Percentiles rank a stretch among this genome's conserved stretches.
phyloP scores from a whole-genome alignment of 1,140 invertebrate genomes.

The Bombus superbus region DNA sequence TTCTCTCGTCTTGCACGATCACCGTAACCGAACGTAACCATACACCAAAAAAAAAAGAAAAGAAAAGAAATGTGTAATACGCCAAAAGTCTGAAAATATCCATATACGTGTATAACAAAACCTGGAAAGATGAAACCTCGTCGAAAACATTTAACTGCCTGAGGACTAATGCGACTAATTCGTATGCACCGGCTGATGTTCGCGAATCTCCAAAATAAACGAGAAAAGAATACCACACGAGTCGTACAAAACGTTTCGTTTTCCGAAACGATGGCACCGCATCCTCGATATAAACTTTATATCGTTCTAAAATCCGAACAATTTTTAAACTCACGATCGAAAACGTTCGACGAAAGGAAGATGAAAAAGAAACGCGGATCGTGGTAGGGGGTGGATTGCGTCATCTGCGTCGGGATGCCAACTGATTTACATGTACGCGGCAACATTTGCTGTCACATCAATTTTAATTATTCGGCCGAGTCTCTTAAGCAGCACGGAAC shows the following conservation, averaged over 20 bases:
- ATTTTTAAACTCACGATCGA: background rate
- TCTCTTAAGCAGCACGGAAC: slow-evolving; percentile 50
- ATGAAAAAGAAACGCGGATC: background rate
- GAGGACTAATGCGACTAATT: slow-evolving; percentile 17
- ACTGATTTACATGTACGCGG: slow-evolving; percentile 47
- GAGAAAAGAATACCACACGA: background rate
- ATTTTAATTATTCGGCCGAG: slow-evolving; percentile 66
- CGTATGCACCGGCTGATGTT: slow-evolving; percentile 8
- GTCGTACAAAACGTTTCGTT: slow-evolving; percentile 1
- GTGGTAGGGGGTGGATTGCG: background rate
- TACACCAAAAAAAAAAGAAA: background rate
- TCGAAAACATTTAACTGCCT: slow-evolving; percentile 1
- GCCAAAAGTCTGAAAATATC: background rate
- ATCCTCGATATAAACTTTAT: slow-evolving; percentile 17
- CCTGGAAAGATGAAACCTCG: background rate
- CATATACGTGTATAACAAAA: background rate
- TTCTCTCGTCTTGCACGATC: no score
- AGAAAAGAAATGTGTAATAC: background rate
- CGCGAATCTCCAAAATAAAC: background rate
- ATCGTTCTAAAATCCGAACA: background rate
- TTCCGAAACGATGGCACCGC: background rate
- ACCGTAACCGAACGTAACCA: background rate
- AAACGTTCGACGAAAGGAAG: no score
- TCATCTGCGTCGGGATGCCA: slow-evolving; percentile 2
- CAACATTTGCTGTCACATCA: slow-evolving; percentile 53